Evolutionary conservation across 2,888 invertebrate genomes (phyloP).

Genomic region (Dolichomitus sp.): DNA sequence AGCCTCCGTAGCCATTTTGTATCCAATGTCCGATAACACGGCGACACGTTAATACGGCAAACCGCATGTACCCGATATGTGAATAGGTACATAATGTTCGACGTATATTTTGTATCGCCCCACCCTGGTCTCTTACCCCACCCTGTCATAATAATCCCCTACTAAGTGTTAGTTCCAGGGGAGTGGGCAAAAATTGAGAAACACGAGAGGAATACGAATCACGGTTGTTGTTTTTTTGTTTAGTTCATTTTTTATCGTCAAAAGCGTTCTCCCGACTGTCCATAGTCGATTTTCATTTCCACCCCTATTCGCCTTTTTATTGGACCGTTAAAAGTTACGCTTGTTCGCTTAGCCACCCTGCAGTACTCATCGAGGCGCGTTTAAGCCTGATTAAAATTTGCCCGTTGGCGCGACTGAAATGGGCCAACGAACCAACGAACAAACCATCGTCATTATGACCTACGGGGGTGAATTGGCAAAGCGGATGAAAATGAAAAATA

Average conservation of each 20-base stretch:
- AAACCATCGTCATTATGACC: background rate
- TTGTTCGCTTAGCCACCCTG: conserved; percentile 60
- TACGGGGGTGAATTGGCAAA: background rate
- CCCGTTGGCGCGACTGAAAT: conserved; percentile 61
- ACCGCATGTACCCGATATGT: conserved; percentile 42
- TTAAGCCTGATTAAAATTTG: conserved; percentile 82
- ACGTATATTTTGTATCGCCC: conserved; percentile 25
- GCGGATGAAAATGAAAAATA: conserved; percentile 63
- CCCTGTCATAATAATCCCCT: no score
- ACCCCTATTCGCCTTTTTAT: conserved; percentile 76
- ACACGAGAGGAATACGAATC: conserved; percentile 18
- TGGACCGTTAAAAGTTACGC: conserved; percentile 81
- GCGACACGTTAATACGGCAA: conserved; percentile 59
- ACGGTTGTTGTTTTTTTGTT: conserved; percentile 39
- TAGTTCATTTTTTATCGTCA: conserved; percentile 25
- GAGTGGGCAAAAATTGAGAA: conserved; percentile 20
- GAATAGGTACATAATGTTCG: conserved; percentile 25
- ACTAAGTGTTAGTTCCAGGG: background rate
- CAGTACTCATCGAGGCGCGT: conserved; percentile 70
- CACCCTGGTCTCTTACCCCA: background rate
- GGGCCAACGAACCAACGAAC: conserved; percentile 34
- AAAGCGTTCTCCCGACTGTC: conserved; percentile 49
- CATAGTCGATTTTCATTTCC: conserved; percentile 80
- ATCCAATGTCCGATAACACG: conserved; percentile 59
- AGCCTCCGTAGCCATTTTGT: conserved; percentile 51